phyloP scores from a whole-genome alignment of 92 coral and sea anemone genomes.

The Paragorgia papillata region DNA sequence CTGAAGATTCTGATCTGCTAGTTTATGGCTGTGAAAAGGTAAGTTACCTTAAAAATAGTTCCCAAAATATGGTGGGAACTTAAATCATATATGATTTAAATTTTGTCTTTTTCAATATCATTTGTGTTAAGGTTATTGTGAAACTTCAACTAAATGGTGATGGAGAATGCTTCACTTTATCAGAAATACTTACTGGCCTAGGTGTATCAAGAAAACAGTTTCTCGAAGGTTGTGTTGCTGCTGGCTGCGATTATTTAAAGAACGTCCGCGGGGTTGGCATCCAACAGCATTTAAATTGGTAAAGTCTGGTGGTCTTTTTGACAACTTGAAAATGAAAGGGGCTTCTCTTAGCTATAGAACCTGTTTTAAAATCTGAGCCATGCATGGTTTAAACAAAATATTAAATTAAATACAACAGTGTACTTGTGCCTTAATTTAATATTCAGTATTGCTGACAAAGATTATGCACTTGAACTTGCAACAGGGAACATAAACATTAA shows the following conservation, averaged over 20 bases:
- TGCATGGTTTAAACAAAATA: conserved; percentile 51
- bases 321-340: conserved; percentile 28
- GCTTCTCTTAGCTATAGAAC: conserved; percentile 26
- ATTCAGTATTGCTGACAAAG: conserved; percentile 19
- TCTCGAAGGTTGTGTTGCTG: conserved; percentile 53
- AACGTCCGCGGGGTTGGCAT: conserved; percentile 62
- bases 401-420: too few species aligned
- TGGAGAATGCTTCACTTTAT: conserved; percentile 53
- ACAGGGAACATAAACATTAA: conserved; percentile 41
- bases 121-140: too few species aligned
- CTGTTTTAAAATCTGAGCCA: conserved; percentile 29
- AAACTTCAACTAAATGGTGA: conserved; percentile 47
- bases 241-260: conserved; percentile 60
- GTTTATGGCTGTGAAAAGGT: conserved; percentile 65
- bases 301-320: conserved; percentile 29
- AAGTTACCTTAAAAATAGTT: not conserved
- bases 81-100: not conserved
- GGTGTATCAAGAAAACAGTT: conserved; percentile 38
- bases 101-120: not conserved
- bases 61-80: too few species aligned
- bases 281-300: conserved; percentile 48
- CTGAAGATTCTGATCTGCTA: conserved; percentile 65
- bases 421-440: not conserved
- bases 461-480: conserved; percentile 38
- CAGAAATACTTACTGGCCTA: conserved; percentile 37